phyloP scores from a whole-genome alignment of 2,888 invertebrate species.

The Crocallis elinguaria region DNA sequence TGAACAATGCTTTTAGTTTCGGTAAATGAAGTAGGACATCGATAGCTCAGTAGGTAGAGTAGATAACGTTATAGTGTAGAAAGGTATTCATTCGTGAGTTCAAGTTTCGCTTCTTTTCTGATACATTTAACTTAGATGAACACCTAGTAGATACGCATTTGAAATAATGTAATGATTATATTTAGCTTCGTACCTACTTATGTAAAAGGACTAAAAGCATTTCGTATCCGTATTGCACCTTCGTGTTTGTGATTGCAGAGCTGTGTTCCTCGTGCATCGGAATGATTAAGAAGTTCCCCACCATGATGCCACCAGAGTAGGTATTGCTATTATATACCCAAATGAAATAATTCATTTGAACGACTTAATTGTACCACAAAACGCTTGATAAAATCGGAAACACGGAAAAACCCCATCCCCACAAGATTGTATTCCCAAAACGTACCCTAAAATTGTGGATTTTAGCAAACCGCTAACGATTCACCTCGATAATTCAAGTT shows the following conservation, averaged over 20 bases:
- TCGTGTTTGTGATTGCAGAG: no score
- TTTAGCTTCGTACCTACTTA: neutral
- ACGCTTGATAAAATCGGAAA: conserved; percentile 4
- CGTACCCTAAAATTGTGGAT: conserved; percentile 20
- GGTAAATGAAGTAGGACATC: no score
- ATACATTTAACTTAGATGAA: no score
- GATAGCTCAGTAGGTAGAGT: no score
- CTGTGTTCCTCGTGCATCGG: neutral
- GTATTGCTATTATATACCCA: neutral
- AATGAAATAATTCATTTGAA: conserved; percentile 4
- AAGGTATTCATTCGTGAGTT: no score
- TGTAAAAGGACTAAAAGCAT: no score
- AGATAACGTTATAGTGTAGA: no score
- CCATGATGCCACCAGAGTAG: neutral
- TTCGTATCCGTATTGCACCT: no score
- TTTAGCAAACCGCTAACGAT: conserved; percentile 33
- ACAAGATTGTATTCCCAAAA: conserved; percentile 6
- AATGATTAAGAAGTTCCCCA: neutral
- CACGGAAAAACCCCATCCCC: neutral
- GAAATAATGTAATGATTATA: no score
- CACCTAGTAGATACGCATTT: no score
- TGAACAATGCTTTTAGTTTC: no score
- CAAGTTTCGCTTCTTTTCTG: no score
- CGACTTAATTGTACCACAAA: conserved; percentile 4
- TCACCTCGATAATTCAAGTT: conserved; percentile 33